These are phyloP conservation scores for Hypselothyrea guttata DNA, from an alignment of 2,888 invertebrate species.

Conservation along the genomic window DNA sequence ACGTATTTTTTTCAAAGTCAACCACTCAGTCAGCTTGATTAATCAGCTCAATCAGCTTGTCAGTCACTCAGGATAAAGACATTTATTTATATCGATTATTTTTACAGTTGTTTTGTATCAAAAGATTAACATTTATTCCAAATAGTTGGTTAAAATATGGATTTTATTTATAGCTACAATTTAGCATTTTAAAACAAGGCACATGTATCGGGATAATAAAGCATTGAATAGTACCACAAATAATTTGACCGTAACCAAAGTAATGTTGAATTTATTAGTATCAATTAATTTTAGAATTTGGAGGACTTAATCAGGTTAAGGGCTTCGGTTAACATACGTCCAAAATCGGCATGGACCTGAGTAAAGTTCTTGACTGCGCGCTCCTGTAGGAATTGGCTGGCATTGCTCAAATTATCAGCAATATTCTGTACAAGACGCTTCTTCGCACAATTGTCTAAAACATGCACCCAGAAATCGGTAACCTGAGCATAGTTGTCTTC, in stretches of 20 bases:
- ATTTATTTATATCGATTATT: too few species aligned
- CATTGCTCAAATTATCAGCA: slow-evolving; percentile 89
- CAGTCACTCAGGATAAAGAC: too few species aligned
- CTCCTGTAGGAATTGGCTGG: slow-evolving; percentile 93
- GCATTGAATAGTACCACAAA: slow-evolving; percentile 31
- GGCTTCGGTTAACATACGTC: slow-evolving; percentile 87
- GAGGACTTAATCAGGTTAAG: slow-evolving; percentile 85
- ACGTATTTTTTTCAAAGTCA: too few species aligned
- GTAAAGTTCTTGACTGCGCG: slow-evolving; percentile 92
- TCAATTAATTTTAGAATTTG: slow-evolving; percentile 83
- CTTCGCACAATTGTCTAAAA: slow-evolving; percentile 89
- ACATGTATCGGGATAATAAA: slow-evolving; percentile 19
- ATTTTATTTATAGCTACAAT: slow-evolving; percentile 25
- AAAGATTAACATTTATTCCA: slow-evolving; percentile 40
- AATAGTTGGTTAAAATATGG: slow-evolving; percentile 21
- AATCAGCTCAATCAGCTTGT: too few species aligned
- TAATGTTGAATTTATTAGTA: slow-evolving; percentile 25
- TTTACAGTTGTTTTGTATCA: slow-evolving; percentile 21
- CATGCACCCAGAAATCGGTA: slow-evolving; percentile 90
- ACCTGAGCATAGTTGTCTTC: slow-evolving; percentile 97
- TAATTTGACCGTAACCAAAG: slow-evolving; percentile 47
- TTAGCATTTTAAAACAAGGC: slow-evolving; percentile 41
- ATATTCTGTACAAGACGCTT: slow-evolving; percentile 90
- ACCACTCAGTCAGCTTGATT: too few species aligned
- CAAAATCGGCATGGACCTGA: slow-evolving; percentile 91